A percentile compares a stretch with the other conserved stretches of the same genome.
Evolutionary conservation across 92 coral and sea anemone genomes (phyloP).

Genomic region (Actinostola sp.): DNA sequence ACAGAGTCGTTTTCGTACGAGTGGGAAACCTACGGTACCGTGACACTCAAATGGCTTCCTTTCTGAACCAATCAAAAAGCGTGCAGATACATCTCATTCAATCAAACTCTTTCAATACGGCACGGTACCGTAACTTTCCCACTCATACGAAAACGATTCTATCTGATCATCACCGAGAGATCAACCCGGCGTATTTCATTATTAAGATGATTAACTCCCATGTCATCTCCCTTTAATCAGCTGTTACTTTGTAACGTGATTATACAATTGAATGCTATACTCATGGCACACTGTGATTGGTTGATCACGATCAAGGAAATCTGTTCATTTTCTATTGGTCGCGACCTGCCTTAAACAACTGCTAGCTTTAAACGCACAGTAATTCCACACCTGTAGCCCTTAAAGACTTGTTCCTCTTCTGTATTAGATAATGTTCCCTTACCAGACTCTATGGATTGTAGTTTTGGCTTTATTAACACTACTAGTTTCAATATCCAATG

Average conservation of each 20-base stretch:
- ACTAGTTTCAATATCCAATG: not conserved
- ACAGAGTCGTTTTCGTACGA: too few species aligned
- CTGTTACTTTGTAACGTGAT: conserved; percentile 13
- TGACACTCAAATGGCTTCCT: too few species aligned
- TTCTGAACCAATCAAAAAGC: too few species aligned
- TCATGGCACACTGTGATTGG: conserved; percentile 10
- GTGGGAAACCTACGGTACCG: too few species aligned
- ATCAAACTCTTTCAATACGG: too few species aligned
- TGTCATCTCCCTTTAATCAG: conserved; percentile 4
- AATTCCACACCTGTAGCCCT: not conserved
- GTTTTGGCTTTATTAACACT: not conserved
- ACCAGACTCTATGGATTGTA: not conserved
- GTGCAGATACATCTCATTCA: too few species aligned
- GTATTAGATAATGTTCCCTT: not conserved
- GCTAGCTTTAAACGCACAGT: not conserved
- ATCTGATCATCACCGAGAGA: too few species aligned
- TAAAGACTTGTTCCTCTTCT: not conserved
- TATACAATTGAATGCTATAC: not conserved
- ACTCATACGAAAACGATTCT: too few species aligned
- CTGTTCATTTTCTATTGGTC: conserved; percentile 4
- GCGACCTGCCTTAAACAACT: not conserved
- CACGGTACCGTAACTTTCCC: too few species aligned
- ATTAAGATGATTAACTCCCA: too few species aligned
- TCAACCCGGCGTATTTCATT: too few species aligned
- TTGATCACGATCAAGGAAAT: not conserved